Evolutionary conservation across 92 coral and sea anemone genomes (phyloP).

Genomic region (Meandrina meandrites): DNA sequence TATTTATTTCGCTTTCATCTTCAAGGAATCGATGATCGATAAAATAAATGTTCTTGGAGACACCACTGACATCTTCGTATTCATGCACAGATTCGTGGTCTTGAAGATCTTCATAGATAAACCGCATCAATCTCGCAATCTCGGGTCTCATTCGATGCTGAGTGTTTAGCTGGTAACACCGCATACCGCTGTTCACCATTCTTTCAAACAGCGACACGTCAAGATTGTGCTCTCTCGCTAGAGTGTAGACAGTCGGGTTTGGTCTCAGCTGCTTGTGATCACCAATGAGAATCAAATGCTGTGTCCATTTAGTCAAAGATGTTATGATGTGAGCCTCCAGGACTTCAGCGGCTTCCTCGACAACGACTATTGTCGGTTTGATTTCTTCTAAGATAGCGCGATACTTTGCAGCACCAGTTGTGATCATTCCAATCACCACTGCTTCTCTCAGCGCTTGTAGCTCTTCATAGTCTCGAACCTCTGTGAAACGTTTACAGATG

Average conservation of each 20-base stretch:
- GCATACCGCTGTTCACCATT: conserved; percentile 87
- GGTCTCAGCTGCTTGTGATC: conserved; percentile 94
- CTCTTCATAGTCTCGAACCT: conserved; percentile 67
- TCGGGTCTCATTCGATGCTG: conserved; percentile 96
- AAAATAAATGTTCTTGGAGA: conserved; percentile 69
- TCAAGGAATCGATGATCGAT: conserved; percentile 71
- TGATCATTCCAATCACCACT: conserved; percentile 86
- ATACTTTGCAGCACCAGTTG: conserved; percentile 93
- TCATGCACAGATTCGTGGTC: conserved; percentile 67
- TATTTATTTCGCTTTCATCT: conserved; percentile 69
- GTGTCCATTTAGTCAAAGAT: conserved; percentile 72
- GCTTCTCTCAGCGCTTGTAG: conserved; percentile 68
- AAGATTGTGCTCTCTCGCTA: conserved; percentile 68
- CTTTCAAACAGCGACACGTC: conserved; percentile 88
- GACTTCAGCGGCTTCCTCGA: conserved; percentile 95
- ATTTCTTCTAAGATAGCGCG: conserved; percentile 70
- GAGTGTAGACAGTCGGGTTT: conserved; percentile 78
- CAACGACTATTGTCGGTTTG: conserved; percentile 78
- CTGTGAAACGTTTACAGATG: conserved; percentile 63
- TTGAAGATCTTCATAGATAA: conserved; percentile 71
- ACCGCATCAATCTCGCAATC: conserved; percentile 71
- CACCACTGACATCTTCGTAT: conserved; percentile 60
- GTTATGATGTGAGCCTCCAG: conserved; percentile 92
- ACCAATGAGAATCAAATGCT: conserved; percentile 87
- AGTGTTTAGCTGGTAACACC: conserved; percentile 62